phyloP scores from a whole-genome alignment of 2,797 vertebrate genomes.

The Nasua narica region DNA sequence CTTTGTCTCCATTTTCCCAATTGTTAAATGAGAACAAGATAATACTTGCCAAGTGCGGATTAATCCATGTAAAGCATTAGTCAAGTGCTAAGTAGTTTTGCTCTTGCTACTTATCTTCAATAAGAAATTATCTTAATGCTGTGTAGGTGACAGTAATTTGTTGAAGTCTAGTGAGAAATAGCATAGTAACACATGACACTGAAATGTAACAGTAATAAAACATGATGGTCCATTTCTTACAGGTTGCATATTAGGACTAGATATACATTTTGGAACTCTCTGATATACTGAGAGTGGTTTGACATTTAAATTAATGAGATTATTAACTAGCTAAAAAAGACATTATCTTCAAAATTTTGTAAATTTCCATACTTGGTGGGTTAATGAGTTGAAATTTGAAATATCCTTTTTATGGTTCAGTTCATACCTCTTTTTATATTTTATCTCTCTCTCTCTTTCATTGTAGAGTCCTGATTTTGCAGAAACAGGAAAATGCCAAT shows the following conservation, averaged over 20 bases:
- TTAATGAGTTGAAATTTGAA: neutral
- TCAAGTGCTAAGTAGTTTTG: constrained; percentile 39
- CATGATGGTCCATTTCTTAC: neutral
- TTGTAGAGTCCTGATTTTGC: neutral
- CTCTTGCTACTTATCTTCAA: constrained; percentile 37
- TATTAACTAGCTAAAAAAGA: neutral
- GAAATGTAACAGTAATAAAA: neutral
- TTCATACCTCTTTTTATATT: neutral
- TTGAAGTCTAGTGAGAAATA: constrained; percentile 1
- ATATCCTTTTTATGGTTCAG: neutral
- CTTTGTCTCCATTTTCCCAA: neutral
- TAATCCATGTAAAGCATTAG: constrained; percentile 47
- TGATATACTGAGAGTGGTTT: neutral
- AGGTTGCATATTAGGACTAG: neutral
- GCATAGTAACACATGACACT: neutral
- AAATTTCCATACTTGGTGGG: neutral
- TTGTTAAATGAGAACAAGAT: constrained; percentile 41
- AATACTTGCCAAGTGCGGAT: neutral
- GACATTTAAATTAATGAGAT: neutral
- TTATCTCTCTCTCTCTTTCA: neutral
- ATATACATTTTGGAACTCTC: neutral
- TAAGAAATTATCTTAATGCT: constrained; percentile 20
- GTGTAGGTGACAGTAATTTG: neutral
- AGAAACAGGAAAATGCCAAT: neutral
- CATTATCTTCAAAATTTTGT: neutral